These are phyloP conservation scores for Nymphalis urticae DNA, from an alignment of 2,888 invertebrate genomes.

Conservation along the genomic window DNA sequence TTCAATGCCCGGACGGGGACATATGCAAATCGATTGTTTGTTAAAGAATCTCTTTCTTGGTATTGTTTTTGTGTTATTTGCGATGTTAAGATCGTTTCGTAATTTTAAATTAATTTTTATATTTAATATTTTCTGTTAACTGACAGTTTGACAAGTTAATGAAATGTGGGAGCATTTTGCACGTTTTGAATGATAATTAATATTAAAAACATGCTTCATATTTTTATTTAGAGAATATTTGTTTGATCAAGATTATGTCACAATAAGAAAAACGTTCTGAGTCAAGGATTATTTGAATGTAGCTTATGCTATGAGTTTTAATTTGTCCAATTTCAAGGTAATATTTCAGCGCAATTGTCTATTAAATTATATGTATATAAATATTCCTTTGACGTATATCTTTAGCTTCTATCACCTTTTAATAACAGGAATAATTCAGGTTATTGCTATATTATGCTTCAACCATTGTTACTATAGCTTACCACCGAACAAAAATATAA, in stretches of 20 bases:
- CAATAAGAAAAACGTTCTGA: not conserved
- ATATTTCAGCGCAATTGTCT: too few relatives aligned
- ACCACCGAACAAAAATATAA: too few relatives aligned
- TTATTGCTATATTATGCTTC: too few relatives aligned
- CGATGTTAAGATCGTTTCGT: not conserved
- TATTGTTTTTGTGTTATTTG: conserved; percentile 1
- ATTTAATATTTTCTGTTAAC: not conserved
- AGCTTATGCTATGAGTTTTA: too few relatives aligned
- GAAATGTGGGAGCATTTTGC: conserved; percentile 8
- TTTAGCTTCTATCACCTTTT: too few relatives aligned
- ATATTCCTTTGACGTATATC: too few relatives aligned
- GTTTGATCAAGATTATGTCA: not conserved
- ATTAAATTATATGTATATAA: too few relatives aligned
- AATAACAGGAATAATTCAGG: too few relatives aligned
- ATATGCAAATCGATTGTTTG: conserved; percentile 42
- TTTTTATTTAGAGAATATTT: not conserved
- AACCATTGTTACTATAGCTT: too few relatives aligned
- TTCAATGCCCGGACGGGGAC: conserved; percentile 45
- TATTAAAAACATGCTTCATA: not conserved
- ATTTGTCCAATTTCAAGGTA: too few relatives aligned
- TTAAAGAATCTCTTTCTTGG: conserved; percentile 25
- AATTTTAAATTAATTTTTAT: conserved; percentile 1
- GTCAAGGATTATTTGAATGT: not conserved
- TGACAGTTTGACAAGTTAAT: conserved; percentile 8
- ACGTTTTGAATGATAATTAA: conserved; percentile 1